Evolutionary conservation across 1,140 invertebrate species (phyloP), one percentile per base, ranked within the genome.

Genomic region (Aphaenogaster floridana): DNA sequence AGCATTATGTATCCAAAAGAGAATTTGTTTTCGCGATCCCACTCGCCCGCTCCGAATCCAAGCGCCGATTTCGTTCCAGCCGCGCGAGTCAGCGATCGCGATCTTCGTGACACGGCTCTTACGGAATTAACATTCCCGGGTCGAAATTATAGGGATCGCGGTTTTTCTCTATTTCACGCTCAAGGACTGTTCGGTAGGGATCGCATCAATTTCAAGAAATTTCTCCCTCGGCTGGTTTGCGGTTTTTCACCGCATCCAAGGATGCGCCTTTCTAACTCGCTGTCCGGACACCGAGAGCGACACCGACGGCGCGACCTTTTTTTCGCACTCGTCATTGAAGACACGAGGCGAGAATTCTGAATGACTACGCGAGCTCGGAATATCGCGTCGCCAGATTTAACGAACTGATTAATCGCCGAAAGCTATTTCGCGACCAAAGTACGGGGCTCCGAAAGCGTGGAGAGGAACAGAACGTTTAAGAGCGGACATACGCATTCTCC

Each of bases 161-260:
- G 88, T 88, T 91, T 91, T 91, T 91, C 86, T 91, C 88, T 86
- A 89, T 87, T 91, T 57, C 76, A 64, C 36, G 54, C 81, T 86
- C 79, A 89, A 91, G 87, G 89, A 86, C 54, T 48, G 13, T 85
- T 88, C 71, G 78, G 61, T 21, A 59, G 68, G 48, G 69, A 91
- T 88, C 79, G 64, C 61, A 34, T 86, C 84, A 90, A 89, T 91
- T 86, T 91, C 89, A 86, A 89, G 80, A 87, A 74, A 91, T 88
- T 83, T 84, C 48, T 74, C 68, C 69, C 88, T 87, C 74, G 85
- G 63, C 52, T 48, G 15, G n/a, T 68, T 88, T 91, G 90, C 90
- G 90, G 90, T 91, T 91, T 91, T 79, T 45, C 45, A 74, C 63
- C 71, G 87, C 91, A 87, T 88, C 66, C 91, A 90, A 90, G 90